These are phyloP conservation scores for Thaumatotibia leucotreta DNA, from an alignment of 1,140 invertebrate genomes.

Conservation along the genomic window DNA sequence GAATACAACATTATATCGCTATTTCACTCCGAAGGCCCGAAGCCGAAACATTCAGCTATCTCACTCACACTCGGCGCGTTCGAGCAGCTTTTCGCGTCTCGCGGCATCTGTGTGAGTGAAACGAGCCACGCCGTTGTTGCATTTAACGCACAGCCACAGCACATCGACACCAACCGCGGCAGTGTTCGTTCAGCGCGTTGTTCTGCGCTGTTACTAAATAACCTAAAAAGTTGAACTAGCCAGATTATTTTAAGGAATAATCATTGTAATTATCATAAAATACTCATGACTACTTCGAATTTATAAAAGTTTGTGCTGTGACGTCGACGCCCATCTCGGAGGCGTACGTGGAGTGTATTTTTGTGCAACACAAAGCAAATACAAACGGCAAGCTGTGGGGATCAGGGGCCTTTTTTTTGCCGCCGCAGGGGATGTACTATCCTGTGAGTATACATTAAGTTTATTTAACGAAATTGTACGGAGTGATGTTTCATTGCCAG, in stretches of 20 bases:
- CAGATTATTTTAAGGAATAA: slow-evolving; percentile 53
- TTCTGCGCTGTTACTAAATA: slow-evolving; percentile 70
- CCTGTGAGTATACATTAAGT: slow-evolving; percentile 84
- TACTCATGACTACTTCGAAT: slow-evolving; percentile 69
- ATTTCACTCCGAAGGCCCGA: not conserved
- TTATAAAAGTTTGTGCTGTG: slow-evolving; percentile 68
- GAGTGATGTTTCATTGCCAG: not conserved
- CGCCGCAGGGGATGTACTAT: slow-evolving; percentile 95
- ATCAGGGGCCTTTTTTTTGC: slow-evolving; percentile 93
- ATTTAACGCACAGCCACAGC: slow-evolving; percentile 2
- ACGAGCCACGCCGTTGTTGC: slow-evolving; percentile 54
- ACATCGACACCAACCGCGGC: slow-evolving; percentile 72
- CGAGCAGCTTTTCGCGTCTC: not conserved
- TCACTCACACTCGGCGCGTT: slow-evolving; percentile 1
- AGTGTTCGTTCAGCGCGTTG: slow-evolving; percentile 68
- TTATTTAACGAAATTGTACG: not conserved
- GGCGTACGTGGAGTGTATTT: slow-evolving; percentile 73
- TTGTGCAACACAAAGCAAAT: slow-evolving; percentile 77
- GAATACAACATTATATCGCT: not conserved
- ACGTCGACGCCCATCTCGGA: slow-evolving; percentile 54
- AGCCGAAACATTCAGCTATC: not conserved
- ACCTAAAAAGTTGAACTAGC: slow-evolving; percentile 63
- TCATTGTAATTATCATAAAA: slow-evolving; percentile 51
- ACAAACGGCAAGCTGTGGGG: slow-evolving; percentile 95
- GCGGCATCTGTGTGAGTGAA: not conserved